Evolutionary conservation across 2,888 invertebrate genomes (phyloP).

Genomic region (Sesia bembeciformis): DNA sequence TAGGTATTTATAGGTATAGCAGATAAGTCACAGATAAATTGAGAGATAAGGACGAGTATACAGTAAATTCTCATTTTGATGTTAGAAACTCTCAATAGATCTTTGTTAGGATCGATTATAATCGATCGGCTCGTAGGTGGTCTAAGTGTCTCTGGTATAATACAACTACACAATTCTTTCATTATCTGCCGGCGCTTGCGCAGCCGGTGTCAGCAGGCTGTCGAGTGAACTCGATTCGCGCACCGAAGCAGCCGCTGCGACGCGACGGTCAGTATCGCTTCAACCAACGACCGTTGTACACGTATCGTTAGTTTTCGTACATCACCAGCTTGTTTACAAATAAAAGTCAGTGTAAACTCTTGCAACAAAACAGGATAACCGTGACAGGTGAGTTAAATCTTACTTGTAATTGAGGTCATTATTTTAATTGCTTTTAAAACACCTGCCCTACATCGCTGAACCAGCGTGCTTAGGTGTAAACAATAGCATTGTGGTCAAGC

Average conservation of each 20-base stretch:
- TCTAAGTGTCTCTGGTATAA: no score
- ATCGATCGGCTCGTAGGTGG: no score
- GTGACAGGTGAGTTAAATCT: conserved; percentile 49
- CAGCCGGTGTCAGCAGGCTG: conserved; percentile 18
- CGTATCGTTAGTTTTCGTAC: conserved; percentile 22
- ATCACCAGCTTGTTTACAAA: conserved; percentile 50
- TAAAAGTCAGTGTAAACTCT: conserved; percentile 39
- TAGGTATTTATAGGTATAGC: neutral
- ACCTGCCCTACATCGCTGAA: neutral
- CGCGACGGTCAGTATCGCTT: conserved; percentile 32
- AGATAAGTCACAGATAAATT: no score
- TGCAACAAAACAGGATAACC: conserved; percentile 43
- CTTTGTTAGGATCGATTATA: no score
- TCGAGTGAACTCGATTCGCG: conserved; percentile 49
- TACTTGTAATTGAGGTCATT: conserved; percentile 41
- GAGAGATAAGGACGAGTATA: neutral
- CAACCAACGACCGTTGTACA: conserved; percentile 35
- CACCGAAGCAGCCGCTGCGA: conserved; percentile 1
- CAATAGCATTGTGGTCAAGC: conserved; percentile 31
- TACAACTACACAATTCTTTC: no score
- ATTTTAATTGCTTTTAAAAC: conserved; percentile 24
- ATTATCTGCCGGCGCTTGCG: conserved; percentile 11
- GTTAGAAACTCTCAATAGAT: neutral
- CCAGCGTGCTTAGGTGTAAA: conserved; percentile 24
- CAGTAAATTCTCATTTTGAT: neutral